Evolutionary conservation across 2,113 vertebrate genomes (phyloP), one percentile per base, ranked within the genome.

Genomic region (Nymphicus hollandicus): DNA sequence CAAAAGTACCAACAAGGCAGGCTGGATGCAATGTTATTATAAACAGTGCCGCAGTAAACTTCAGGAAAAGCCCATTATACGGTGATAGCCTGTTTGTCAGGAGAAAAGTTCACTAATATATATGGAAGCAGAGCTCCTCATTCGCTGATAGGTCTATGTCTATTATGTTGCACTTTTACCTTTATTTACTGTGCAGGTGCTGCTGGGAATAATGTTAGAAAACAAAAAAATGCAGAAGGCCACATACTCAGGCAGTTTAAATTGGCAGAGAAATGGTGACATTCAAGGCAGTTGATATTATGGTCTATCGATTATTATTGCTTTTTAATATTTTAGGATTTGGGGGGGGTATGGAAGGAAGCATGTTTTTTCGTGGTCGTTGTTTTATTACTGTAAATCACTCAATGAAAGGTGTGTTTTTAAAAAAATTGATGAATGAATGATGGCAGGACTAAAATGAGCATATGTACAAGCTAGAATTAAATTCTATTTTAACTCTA

Each of bases 21-120:
- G 96, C 97, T 97, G 94, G 95, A 97, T 97, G 97, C 96, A 97
- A 97, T 96, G 96, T 96, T 97, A 97, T 97, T 97, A 95, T 96
- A 96, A 97, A 97, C 95, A 97, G 93, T 97, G 96, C 95, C 66
- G 76, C 93, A 96, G 95, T 96, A 97, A 97, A 97, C 96, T 97
- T 97, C 94, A 95, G 96, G 91, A 91, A 95, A 97, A 95, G 91
- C 95, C 96, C 96, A 96, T 97, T 97, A 97, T 96, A 95, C 93
- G 94, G 95, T 94, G 95, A 96, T 97, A 92, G 95, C 82, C 92
- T 93, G 87, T 95, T 93, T 95, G 95, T 95, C 94, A 97, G 91
- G 91, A 96, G 93, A 96, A 97, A 95, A 95, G 95, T 96, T 96
- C 94, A 89, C 95, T 91, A 96, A 96, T 66, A 91, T 95, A 96